phyloP scores from a whole-genome alignment of 2,113 vertebrate species.

The Puntigrus tetrazona region DNA sequence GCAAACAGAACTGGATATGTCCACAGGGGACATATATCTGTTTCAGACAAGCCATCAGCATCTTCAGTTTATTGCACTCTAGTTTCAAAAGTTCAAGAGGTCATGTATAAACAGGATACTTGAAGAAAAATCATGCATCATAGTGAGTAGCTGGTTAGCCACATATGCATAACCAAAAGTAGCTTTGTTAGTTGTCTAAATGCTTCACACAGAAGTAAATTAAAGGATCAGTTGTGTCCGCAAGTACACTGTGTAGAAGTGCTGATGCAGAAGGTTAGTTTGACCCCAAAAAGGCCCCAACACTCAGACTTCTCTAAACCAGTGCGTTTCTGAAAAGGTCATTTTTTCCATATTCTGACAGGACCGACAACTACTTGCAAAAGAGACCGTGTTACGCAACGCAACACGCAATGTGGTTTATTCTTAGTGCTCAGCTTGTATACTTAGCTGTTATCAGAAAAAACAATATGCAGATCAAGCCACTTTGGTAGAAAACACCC shows the following conservation, averaged over 20 bases:
- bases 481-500: slow-evolving; percentile 22
- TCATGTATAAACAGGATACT: slow-evolving; percentile 18
- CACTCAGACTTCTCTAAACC: background rate
- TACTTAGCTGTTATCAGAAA: background rate
- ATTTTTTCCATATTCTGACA: background rate
- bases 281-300: background rate
- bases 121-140: background rate
- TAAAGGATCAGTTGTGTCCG: background rate
- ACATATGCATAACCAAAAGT: background rate
- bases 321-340: background rate
- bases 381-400: background rate
- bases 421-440: background rate
- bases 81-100: slow-evolving; percentile 15
- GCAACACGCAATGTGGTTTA: background rate
- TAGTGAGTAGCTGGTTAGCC: background rate
- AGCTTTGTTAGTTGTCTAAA: background rate
- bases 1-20: slow-evolving; percentile 40
- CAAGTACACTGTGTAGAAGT: background rate
- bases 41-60: slow-evolving; percentile 44
- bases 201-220: background rate
- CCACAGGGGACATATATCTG: slow-evolving; percentile 33
- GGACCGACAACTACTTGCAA: slow-evolving; percentile 8
- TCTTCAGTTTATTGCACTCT: slow-evolving; percentile 17
- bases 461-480: slow-evolving; percentile 17
- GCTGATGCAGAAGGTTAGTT: slow-evolving; percentile 7